phyloP scores from a whole-genome alignment of 2,113 vertebrate genomes.

The Petaurus breviceps region DNA sequence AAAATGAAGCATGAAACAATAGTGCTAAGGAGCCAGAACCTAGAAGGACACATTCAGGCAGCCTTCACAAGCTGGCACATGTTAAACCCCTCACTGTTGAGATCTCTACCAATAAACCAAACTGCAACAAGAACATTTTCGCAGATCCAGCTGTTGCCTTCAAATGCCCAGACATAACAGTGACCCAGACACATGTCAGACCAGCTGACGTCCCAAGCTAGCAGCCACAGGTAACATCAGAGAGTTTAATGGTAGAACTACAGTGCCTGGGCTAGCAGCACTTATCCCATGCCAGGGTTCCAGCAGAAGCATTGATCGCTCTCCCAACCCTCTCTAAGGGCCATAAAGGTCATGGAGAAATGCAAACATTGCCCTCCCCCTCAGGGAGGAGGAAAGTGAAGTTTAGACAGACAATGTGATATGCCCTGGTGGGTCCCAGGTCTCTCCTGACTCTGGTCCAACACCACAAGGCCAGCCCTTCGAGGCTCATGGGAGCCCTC shows the following conservation, averaged over 20 bases:
- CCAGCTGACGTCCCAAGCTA: not conserved
- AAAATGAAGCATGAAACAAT: not conserved
- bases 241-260: not conserved
- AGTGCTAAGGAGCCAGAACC: too few relatives aligned
- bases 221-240: not conserved
- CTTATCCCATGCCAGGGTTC: not conserved
- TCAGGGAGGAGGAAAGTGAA: not conserved
- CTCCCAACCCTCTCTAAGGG: not conserved
- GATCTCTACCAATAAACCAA: not conserved
- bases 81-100: not conserved
- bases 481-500: not conserved
- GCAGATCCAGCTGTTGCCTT: not conserved
- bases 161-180: not conserved
- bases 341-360: not conserved
- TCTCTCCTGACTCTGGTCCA: too few relatives aligned
- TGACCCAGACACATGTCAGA: not conserved
- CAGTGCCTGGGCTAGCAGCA: too few relatives aligned
- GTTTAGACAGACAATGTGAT: not conserved
- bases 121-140: not conserved
- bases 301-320: not conserved
- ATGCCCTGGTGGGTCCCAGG: not conserved
- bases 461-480: not conserved
- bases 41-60: not conserved
- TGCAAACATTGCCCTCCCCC: too few relatives aligned
- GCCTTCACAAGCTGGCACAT: too few relatives aligned